Base-by-base conservation (phyloP, 2,113 vertebrate species). In the Gambusia holbrooki region DNA sequence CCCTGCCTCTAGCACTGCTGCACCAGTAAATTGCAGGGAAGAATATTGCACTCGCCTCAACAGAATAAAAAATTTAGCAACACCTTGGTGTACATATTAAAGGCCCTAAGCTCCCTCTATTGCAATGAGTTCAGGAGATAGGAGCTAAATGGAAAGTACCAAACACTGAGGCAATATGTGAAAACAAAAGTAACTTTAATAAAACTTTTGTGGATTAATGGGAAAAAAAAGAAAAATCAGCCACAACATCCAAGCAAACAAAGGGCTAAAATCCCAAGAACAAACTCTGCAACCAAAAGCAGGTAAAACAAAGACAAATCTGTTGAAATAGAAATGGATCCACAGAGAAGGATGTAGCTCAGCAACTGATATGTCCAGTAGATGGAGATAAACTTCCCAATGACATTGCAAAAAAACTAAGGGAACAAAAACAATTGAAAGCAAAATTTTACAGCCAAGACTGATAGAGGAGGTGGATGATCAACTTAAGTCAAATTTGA, bases 61-160 rank as follows among this genome's bases (percentile, higher is more conserved):
- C 45, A 66, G 30, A 66, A 22, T 66, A 62, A 62, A 72, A 17
- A 25, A 72, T 45, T 62, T 62, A 33, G 35, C n/a, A 72, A 37
- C 33, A 66, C 63, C 48, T 22, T 58, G 32, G 30, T 58, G 45
- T 66, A 37, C 45, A 27, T 48, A 58, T 66, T 74, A 35, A 33
- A 45, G 19, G 61, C 62, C 37, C 29, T 9, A n/a, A 48, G 71
- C 45, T 66, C 17, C 30, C 45, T 35, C 40, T 25, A 22, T 48
- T 65, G 13, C 29, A 51, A 51, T 73, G 62, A 35, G 42, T 73
- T 65, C 22, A 33, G 42, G 71, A 64, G 63, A 42, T 15, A 29
- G 19, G 10, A 48, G 61, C 19, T 37, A 73, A 48, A 64, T 64
- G 28, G 11, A 33, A 10, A 9, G 13, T 30, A 65, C 13, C 4